Evolutionary conservation across 2,113 vertebrate genomes (phyloP), one percentile per base, ranked within the genome.

Genomic region (Trichomycterus rosablanca): DNA sequence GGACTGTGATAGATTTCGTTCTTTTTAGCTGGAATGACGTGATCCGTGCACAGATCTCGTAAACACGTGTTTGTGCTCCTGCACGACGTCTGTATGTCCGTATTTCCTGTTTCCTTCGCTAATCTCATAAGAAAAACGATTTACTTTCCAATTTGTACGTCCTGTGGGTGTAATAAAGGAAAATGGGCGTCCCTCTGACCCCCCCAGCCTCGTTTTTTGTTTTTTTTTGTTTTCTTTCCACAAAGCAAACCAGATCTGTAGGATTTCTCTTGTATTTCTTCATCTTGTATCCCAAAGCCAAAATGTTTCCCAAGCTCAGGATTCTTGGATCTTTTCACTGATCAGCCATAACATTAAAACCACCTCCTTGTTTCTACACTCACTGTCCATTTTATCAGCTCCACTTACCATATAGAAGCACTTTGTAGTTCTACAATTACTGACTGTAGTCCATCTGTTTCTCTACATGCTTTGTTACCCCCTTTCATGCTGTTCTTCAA

Each of bases 151-250:
- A 10, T 42, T 1, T 49, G 9, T 30, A 22, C 44, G 30, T 49
- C 22, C 52, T 65, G 43, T 56, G 24, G 28, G 18, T 62, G 44
- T 62, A 68, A 50, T 62, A 57, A 57, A 62, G 26, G 49, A 7
- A 68, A 68, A 63, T 56, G n/a, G 42, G 18, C 28, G 32, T 22
- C 18, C 5, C 4, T 5, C 20, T 68, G 26, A 62, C 43, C 50
- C 18, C 15, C n/a, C n/a, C n/a, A n/a, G n/a, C n/a, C n/a, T n/a
- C 14, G 6, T 3, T 40, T 40, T 11, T 5, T 11, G 9, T 1
- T 12, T 35, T 35, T 35, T 35, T 12, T 35, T 12, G 1, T 3
- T 35, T 10, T 3, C 4, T 11, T 35, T 2, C 11, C 14, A 18
- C 11, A 14, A 64, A 45, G 23, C 28, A 39, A 23, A 32, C 44